Percentiles rank a stretch among this genome's conserved stretches.
These are phyloP conservation scores for Arremon brunneinucha DNA, from an alignment of 2,797 vertebrate species.

Conservation along the genomic window DNA sequence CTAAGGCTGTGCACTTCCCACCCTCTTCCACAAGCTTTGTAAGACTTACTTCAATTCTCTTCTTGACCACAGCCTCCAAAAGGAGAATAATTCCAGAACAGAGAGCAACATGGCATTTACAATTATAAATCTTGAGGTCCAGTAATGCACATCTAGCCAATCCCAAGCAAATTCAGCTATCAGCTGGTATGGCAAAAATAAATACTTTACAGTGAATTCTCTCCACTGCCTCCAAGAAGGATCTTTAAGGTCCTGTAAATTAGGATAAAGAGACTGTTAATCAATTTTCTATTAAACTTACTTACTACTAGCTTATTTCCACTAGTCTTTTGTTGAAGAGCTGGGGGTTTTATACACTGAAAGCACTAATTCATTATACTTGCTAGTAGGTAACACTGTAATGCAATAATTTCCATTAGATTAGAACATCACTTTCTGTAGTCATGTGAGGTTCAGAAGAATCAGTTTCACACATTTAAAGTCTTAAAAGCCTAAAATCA, in stretches of 20 bases:
- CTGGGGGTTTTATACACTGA: background rate
- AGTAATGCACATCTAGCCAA: constrained; percentile 91
- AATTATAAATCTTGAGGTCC: constrained; percentile 92
- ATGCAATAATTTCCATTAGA: background rate
- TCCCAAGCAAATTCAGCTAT: constrained; percentile 94
- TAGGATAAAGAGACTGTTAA: background rate
- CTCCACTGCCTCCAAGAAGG: constrained; percentile 89
- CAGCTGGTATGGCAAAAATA: constrained; percentile 90
- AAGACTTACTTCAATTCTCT: constrained; percentile 82
- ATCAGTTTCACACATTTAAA: background rate
- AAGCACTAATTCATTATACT: background rate
- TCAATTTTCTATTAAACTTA: background rate
- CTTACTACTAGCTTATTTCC: background rate
- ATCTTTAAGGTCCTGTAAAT: constrained; percentile 76
- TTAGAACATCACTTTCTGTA: background rate
- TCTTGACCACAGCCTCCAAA: constrained; percentile 87
- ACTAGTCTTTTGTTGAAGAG: background rate
- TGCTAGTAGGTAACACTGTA: background rate
- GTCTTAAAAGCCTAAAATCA: background rate
- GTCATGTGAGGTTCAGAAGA: background rate
- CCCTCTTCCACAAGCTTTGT: background rate
- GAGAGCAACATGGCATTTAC: constrained; percentile 90
- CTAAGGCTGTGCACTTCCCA: background rate
- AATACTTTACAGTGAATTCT: constrained; percentile 88
- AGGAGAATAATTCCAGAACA: constrained; percentile 83